Base-by-base conservation (phyloP, 2,888 invertebrate genomes). In the Hemistola chrysoprasaria region DNA sequence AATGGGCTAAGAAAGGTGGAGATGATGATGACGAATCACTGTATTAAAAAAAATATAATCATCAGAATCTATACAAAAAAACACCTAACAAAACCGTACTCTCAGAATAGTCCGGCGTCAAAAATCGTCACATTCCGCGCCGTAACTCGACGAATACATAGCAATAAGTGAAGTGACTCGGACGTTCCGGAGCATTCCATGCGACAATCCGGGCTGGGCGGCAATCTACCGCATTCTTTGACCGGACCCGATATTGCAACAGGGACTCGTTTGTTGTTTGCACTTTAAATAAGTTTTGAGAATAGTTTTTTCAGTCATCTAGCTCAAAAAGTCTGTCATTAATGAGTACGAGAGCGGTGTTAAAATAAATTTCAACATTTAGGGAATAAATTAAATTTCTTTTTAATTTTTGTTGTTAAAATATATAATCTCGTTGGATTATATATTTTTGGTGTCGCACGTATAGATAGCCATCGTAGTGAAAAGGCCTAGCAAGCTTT, bases 141-240 rank as follows among this genome's bases (percentile, higher is more conserved):
- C 65, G 65, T 65, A 64, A 56, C 63, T 67, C 70, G 76, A 61
- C 77, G 68, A 76, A 78, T 74, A 78, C 72, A 70, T 76, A 71
- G 86, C 85, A 87, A 86, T 87, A 87, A 84, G 80, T 72, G 78
- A 72, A 79, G 86, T 87, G 87, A 87, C 84, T 83, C 56, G 72
- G 65, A 65, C 84, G 83, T 85, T 84, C 81, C 78, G 33, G 28
- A 37, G 37, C 40, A 34, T 40, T 24, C 22, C 21, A 20, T 47
- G 61, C 61, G 65, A 73, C 78, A 84, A 79, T 82, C 82, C 80
- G 67, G 67, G 25, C 49, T 21, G 68, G 60, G 53, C 61, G 69
- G 67, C 81, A 86, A 85, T 86, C 85, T 78, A 76, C 75, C 68
- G 76, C 80, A 84, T 84, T 78, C 83, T 47, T 35, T 38, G 27